phyloP scores from a whole-genome alignment of 2,113 vertebrate species.

The Lasiurus cinereus region DNA sequence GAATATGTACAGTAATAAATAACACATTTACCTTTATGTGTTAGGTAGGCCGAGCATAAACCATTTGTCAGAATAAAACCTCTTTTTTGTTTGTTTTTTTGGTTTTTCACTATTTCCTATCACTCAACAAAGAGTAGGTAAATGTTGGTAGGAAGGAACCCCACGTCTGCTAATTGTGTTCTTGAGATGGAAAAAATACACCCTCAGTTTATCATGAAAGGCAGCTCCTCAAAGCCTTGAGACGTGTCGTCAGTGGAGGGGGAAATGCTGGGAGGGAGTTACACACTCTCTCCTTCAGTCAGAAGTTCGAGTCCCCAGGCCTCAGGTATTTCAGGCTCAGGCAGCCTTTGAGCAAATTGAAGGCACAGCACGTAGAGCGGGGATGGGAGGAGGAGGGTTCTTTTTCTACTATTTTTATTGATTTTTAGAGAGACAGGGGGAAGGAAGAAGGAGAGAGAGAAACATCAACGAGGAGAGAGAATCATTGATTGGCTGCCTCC shows the following conservation, averaged over 20 bases:
- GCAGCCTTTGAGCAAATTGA: slow-evolving; percentile 44
- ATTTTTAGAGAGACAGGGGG: too few species aligned
- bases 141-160: slow-evolving; percentile 38
- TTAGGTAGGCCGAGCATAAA: neutral
- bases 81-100: neutral
- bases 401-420: too few species aligned
- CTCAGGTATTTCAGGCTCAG: neutral
- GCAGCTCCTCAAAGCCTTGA: slow-evolving; percentile 69
- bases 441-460: too few species aligned
- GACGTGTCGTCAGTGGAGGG: slow-evolving; percentile 67
- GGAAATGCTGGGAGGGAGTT: slow-evolving; percentile 67
- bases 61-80: slow-evolving; percentile 18
- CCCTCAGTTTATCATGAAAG: slow-evolving; percentile 72
- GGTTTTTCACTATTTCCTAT: neutral
- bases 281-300: slow-evolving; percentile 67
- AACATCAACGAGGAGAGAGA: too few species aligned
- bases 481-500: too few species aligned
- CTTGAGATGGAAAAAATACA: slow-evolving; percentile 36
- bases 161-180: slow-evolving; percentile 58
- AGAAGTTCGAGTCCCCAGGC: slow-evolving; percentile 32
- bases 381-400: too few species aligned
- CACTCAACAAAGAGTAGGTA: slow-evolving; percentile 45
- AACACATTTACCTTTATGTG: neutral
- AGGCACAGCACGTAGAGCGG: neutral
- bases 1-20: neutral